Conservation (phyloP, 2,113 vertebrate genomes). For the Melanotaenia duboulayi region DNA sequence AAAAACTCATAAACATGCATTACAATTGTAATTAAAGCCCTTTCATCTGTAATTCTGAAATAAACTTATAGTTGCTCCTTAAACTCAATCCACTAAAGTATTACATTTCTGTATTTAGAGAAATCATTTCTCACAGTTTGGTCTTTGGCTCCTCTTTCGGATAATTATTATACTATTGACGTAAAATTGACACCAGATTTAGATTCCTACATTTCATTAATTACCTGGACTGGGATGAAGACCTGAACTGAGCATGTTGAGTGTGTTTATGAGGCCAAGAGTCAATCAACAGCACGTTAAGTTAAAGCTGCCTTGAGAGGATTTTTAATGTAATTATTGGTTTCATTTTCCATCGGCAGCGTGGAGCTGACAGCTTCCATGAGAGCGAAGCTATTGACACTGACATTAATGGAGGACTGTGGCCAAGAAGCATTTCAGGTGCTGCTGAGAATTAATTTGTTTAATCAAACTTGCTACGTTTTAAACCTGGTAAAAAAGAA, state of each 20-base stretch:
- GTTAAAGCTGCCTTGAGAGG: conserved; percentile 47
- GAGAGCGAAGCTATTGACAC: conserved; percentile 47
- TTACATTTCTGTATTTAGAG: background rate
- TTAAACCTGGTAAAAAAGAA: background rate
- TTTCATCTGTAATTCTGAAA: conserved; percentile 3
- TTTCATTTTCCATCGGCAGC: conserved; percentile 71
- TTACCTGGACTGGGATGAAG: conserved; percentile 9
- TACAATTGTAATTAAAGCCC: background rate
- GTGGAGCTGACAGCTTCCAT: conserved; percentile 52
- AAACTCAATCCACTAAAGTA: background rate
- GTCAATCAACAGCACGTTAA: conserved; percentile 67
- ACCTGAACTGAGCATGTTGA: conserved; percentile 11
- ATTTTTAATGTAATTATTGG: conserved; percentile 67
- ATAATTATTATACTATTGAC: background rate
- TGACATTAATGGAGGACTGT: conserved; percentile 32
- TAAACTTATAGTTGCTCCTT: background rate
- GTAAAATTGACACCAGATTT: background rate
- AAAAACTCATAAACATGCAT: conserved; percentile 34
- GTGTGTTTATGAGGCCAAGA: conserved; percentile 19
- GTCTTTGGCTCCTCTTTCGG: background rate
- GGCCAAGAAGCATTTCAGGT: conserved; percentile 56
- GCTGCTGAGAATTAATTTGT: background rate
- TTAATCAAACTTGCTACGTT: background rate
- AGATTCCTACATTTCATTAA: background rate
- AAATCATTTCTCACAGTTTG: background rate